Percentiles rank a stretch among this genome's conserved stretches.
These are phyloP conservation scores for Leucopternis melanops DNA, from an alignment of 2,113 vertebrate species.

Conservation along the genomic window DNA sequence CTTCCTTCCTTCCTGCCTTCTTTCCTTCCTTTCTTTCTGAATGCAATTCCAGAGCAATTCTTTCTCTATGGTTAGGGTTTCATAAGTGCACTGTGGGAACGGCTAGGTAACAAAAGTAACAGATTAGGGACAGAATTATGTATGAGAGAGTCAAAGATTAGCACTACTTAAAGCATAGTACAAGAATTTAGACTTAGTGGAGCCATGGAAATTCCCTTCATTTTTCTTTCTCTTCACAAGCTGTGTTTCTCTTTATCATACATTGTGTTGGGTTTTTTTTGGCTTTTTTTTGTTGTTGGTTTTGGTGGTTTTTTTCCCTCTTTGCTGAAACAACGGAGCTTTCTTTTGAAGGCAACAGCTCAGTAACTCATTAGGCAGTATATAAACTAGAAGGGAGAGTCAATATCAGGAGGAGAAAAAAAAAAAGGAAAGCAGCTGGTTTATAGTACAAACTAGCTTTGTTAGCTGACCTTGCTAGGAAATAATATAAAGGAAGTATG, in stretches of 20 bases:
- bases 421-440: not conserved
- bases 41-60: not conserved
- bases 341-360: not conserved
- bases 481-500: too few relatives aligned
- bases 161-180: not conserved
- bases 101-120: not conserved
- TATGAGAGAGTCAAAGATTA: not conserved
- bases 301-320: not conserved
- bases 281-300: not conserved
- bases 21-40: too few relatives aligned
- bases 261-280: accelerated
- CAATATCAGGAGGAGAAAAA: not conserved
- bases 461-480: too few relatives aligned
- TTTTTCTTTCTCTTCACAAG: not conserved
- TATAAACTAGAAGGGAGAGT: not conserved
- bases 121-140: not conserved
- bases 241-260: not conserved
- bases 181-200: not conserved
- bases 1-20: not conserved
- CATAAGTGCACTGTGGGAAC: not conserved
- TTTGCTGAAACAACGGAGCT: not conserved
- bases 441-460: not conserved
- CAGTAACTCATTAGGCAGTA: not conserved
- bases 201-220: not conserved
- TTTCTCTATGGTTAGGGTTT: not conserved